Evolutionary conservation across 2,113 vertebrate genomes (phyloP).

Genomic region (Nanorana parkeri): DNA sequence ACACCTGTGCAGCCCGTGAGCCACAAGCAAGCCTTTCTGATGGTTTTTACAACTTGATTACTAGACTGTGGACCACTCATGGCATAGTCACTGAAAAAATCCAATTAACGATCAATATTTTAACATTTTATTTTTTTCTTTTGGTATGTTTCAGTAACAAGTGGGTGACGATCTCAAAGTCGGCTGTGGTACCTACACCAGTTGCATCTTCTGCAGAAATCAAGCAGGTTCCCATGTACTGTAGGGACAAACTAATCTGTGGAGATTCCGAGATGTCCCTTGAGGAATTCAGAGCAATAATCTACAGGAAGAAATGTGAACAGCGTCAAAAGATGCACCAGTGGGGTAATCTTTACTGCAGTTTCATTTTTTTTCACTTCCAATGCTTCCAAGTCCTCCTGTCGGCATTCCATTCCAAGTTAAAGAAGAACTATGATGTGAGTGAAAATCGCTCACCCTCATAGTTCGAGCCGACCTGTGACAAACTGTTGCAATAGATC

Average conservation of each 20-base stretch:
- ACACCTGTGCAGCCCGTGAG: too few relatives aligned
- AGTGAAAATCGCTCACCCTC: too few relatives aligned
- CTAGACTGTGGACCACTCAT: too few relatives aligned
- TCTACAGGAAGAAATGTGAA: conserved; percentile 67
- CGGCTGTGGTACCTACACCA: conserved; percentile 58
- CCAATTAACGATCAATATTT: too few relatives aligned
- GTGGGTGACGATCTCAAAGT: conserved; percentile 68
- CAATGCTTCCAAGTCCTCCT: too few relatives aligned
- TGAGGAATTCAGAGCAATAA: conserved; percentile 81
- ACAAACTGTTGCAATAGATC: too few relatives aligned
- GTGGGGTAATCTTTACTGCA: conserved; percentile 64
- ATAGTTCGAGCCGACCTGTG: too few relatives aligned
- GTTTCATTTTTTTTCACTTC: background rate
- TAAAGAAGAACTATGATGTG: too few relatives aligned
- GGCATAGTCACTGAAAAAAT: too few relatives aligned
- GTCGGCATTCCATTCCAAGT: too few relatives aligned
- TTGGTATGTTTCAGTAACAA: conserved; percentile 56
- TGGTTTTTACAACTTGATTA: too few relatives aligned
- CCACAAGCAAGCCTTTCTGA: too few relatives aligned
- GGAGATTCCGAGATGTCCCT: conserved; percentile 81
- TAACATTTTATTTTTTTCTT: background rate
- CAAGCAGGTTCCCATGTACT: conserved; percentile 74
- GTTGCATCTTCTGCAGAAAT: conserved; percentile 32
- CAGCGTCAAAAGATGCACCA: conserved; percentile 67
- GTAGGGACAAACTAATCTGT: conserved; percentile 70